Evolutionary conservation across 2,888 invertebrate species (phyloP).

Genomic region (Coelopa pilipes): DNA sequence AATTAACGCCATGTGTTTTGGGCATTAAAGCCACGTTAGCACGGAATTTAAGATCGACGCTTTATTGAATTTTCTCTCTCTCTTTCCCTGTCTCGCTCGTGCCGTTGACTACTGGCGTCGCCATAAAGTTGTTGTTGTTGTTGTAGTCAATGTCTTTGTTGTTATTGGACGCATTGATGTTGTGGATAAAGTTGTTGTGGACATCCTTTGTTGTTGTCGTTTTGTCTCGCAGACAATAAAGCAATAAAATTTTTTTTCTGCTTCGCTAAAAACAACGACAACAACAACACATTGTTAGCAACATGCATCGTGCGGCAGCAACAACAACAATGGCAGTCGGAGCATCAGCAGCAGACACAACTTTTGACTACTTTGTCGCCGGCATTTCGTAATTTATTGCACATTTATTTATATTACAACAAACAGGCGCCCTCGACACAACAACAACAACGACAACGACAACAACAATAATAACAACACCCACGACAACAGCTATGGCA

Average conservation of each 20-base stretch:
- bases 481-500: too few relatives aligned
- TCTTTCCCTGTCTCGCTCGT: too few relatives aligned
- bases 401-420: conserved; percentile 34
- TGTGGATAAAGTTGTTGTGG: too few relatives aligned
- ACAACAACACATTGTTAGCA: conserved; percentile 13
- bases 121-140: too few relatives aligned
- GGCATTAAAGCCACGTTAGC: not conserved
- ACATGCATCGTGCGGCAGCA: conserved; percentile 7
- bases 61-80: too few relatives aligned
- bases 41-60: not conserved
- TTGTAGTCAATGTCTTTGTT: too few relatives aligned
- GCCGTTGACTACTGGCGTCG: too few relatives aligned
- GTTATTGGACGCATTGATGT: too few relatives aligned
- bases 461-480: not conserved
- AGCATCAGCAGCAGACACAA: conserved; percentile 12
- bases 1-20: conserved; percentile 8
- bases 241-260: conserved; percentile 7
- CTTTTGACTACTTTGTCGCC: conserved; percentile 27
- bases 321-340: conserved; percentile 7
- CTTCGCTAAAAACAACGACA: not conserved
- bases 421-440: conserved; percentile 22
- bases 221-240: conserved; percentile 14
- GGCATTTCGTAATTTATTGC: conserved; percentile 32
- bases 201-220: not conserved
- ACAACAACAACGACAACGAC: conserved; percentile 11